These are phyloP conservation scores for Unio delphinus DNA, from an alignment of 2,888 invertebrate genomes.

Conservation along the genomic window DNA sequence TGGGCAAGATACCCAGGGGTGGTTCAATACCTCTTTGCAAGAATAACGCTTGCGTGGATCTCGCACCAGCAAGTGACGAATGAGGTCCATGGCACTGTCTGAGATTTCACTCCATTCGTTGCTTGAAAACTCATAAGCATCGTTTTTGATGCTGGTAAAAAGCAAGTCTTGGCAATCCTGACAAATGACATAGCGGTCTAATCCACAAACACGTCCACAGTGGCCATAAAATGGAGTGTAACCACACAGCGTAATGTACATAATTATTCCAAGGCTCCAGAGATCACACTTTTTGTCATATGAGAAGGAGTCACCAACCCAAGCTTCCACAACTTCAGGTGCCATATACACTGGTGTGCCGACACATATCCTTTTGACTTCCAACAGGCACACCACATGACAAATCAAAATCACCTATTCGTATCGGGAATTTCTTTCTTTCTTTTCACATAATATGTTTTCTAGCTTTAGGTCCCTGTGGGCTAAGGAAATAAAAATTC, in stretches of 20 bases:
- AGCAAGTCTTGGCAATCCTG: conserved; percentile 85
- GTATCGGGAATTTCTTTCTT: conserved; percentile 88
- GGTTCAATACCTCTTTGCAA: no score
- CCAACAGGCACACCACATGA: conserved; percentile 85
- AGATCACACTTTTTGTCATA: conserved; percentile 93
- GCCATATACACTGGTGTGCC: conserved; percentile 77
- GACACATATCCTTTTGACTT: conserved; percentile 76
- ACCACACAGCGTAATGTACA: conserved; percentile 94
- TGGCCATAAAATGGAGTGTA: conserved; percentile 98
- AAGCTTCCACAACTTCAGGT: conserved; percentile 87
- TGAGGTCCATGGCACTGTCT: conserved; percentile 51
- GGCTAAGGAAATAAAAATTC: conserved; percentile 91
- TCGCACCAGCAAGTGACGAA: no score
- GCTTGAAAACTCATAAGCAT: conserved; percentile 83
- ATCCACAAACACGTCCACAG: conserved; percentile 94
- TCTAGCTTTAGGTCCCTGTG: conserved; percentile 98
- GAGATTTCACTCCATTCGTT: conserved; percentile 92
- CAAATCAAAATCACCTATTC: conserved; percentile 98
- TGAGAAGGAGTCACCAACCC: conserved; percentile 91
- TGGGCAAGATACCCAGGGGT: no score
- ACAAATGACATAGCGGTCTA: conserved; percentile 96
- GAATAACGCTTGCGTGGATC: no score
- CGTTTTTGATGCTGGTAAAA: conserved; percentile 90
- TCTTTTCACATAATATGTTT: conserved; percentile 94
- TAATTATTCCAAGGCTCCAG: conserved; percentile 94